phyloP scores from a whole-genome alignment of 2,113 vertebrate species.

The Haemorhous mexicanus region DNA sequence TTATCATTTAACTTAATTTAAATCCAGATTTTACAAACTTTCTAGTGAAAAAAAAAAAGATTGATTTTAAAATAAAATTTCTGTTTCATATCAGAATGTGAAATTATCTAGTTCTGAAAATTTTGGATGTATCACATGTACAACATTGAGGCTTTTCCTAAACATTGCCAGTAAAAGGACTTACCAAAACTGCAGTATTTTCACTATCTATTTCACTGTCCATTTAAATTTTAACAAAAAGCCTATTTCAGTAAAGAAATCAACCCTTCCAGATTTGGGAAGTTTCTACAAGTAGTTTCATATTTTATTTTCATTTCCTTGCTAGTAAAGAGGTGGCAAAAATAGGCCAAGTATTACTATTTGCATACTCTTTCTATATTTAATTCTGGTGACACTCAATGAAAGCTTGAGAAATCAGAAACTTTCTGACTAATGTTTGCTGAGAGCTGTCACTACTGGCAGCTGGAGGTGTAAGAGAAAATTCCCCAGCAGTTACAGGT shows the following conservation, averaged over 20 bases:
- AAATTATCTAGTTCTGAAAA: neutral
- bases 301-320: conserved; percentile 6
- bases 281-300: neutral
- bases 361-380: neutral
- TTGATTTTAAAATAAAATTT: neutral
- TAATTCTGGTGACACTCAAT: neutral
- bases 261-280: neutral
- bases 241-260: neutral
- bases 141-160: neutral
- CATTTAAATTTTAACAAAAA: neutral
- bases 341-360: neutral
- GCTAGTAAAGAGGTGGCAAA: neutral
- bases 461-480: neutral
- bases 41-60: neutral
- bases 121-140: neutral
- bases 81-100: neutral
- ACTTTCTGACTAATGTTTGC: neutral
- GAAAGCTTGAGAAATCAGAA: neutral
- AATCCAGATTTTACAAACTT: neutral
- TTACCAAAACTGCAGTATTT: neutral
- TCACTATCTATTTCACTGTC: neutral
- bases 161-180: neutral
- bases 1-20: neutral
- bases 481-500: neutral
- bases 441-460: neutral